These are phyloP conservation scores for Empis livida DNA, from an alignment of 2,888 invertebrate genomes.

Conservation along the genomic window DNA sequence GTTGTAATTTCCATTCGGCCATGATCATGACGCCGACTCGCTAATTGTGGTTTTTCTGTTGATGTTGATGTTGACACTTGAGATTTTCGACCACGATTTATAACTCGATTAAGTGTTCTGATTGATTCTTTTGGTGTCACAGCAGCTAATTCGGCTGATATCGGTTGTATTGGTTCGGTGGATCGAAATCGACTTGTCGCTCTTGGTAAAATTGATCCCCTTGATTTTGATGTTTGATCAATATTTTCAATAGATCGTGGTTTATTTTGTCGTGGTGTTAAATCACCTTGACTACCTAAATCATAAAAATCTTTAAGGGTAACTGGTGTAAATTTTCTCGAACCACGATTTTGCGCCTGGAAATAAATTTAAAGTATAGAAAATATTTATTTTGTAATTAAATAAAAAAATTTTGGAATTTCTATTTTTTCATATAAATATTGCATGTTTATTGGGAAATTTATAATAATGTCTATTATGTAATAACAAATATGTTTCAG, in stretches of 20 bases:
- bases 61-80: background rate
- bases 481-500: too few species aligned
- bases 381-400: too few species aligned
- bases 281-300: constrained; percentile 3
- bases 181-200: constrained; percentile 10
- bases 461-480: too few species aligned
- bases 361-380: constrained; percentile 1
- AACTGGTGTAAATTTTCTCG: constrained; percentile 11
- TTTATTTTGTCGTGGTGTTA: constrained; percentile 7
- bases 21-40: too few species aligned
- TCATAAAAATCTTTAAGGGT: background rate
- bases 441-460: too few species aligned
- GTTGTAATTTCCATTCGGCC: too few species aligned
- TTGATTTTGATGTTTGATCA: background rate
- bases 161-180: background rate
- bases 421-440: too few species aligned
- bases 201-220: constrained; percentile 5
- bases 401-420: too few species aligned
- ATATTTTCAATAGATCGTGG: background rate
- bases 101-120: background rate
- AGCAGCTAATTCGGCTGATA: background rate
- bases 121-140: background rate
- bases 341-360: constrained; percentile 17
- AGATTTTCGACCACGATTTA: background rate
- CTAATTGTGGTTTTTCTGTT: too few species aligned